phyloP scores from a whole-genome alignment of 2,113 vertebrate species.

The Pomatorhinus ruficollis region DNA sequence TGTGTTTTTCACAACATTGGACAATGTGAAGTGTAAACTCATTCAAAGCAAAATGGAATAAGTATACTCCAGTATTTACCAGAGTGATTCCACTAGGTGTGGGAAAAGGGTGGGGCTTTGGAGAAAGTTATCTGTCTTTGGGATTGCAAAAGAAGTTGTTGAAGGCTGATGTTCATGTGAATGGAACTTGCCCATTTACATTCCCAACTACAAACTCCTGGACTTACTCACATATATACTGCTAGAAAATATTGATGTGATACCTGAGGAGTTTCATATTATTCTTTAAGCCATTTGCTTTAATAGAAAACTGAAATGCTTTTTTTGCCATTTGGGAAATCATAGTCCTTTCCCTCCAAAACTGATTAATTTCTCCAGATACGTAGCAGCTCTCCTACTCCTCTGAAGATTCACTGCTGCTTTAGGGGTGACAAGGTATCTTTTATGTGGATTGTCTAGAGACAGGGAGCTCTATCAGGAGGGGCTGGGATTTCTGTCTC shows the following conservation, averaged over 20 bases:
- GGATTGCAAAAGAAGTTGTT: neutral
- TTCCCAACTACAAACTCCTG: neutral
- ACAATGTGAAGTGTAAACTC: neutral
- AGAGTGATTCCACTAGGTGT: neutral
- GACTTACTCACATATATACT: rapidly evolving
- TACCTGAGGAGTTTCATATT: neutral
- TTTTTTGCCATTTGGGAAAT: neutral
- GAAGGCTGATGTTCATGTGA: neutral
- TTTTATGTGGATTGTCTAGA: neutral
- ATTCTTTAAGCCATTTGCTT: neutral
- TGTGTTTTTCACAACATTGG: neutral
- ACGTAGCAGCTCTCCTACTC: neutral
- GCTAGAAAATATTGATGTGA: neutral
- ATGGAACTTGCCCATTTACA: neutral
- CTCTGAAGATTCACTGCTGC: neutral
- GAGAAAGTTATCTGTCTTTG: neutral
- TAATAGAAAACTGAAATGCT: neutral
- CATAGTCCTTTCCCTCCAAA: neutral
- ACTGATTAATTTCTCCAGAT: neutral
- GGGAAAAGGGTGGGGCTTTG: neutral
- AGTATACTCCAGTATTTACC: neutral
- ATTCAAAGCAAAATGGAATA: neutral
- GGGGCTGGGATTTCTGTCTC: neutral
- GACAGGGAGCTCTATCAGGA: neutral
- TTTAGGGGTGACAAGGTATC: too few relatives aligned